Evolutionary conservation across 2,113 vertebrate genomes (phyloP), one percentile per base, ranked within the genome.

Genomic region (Dascyllus trimaculatus): DNA sequence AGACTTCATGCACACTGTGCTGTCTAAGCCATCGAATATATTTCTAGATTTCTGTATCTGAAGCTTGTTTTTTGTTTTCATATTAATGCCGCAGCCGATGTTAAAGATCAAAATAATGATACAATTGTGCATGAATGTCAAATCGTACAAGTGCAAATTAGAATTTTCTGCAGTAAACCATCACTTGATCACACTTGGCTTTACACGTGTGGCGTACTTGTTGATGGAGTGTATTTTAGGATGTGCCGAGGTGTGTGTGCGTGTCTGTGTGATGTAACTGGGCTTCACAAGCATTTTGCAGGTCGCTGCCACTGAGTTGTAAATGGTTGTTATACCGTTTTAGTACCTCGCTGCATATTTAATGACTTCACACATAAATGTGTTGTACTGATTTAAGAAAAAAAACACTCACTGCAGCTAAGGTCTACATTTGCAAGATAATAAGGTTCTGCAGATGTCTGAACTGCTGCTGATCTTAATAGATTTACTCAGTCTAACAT

Each of bases 311-410:
- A 49, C n/a, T 48, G 40, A 72, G 35, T 61, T 80, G 57, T 77
- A 66, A 80, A 60, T 35, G 32, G 32, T 35, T 66, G 40, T 79
- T 64, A 29, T 51, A 13, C 18, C 53, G 13, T 78, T 69, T 43
- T 19, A 75, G 6, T 11, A 38, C 48, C 59, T 66, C 64, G 10
- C 75, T 90, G 84, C 80, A 91, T 92, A 82, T 82, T 81, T 77
- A 81, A 90, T 66, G 57, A 68, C 11, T 78, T 89, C 76, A 81
- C 88, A 73, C 62, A 6, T 68, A 21, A 64, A 86, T 46, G 71
- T 70, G 83, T 58, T 62, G 53, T 52, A 35, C 46, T 18, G 18
- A 7, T 53, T 56, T 29, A 51, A 45, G 49, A 26, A 46, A 25
- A 43, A 57, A 8, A 21, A 51, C 25, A 15, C 17, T 53, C 49